Evolutionary conservation across 2,888 invertebrate genomes (phyloP), one percentile per base, ranked within the genome.

Genomic region (Acronicta leporina): DNA sequence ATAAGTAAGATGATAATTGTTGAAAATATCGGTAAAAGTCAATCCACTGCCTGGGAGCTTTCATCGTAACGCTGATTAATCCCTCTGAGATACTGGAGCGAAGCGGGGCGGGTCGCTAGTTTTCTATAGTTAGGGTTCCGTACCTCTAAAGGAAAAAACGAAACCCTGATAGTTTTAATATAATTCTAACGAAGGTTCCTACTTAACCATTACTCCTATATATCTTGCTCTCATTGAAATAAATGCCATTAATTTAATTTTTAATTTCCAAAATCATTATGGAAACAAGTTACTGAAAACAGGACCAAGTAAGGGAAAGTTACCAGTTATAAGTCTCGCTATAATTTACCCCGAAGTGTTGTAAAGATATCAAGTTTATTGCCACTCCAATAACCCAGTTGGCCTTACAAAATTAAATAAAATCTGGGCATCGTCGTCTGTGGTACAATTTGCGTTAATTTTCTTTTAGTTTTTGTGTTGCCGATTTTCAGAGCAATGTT

Each of bases 361-460:
- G n/a, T 73, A 49, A 63, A 63, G 33, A 63, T 54, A 60, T 51
- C 25, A 51, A 38, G 20, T 68, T 63, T 59, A 71, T 56, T 56
- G 42, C 13, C 41, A 35, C 14, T 44, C 40, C 5, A 54, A 47
- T 33, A 33, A 42, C 54, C 54, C 41, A 55, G 33, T 66, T 56
- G 14, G 30, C 52, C 0, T 51, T 30, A 48, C 61, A 56, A 33
- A 65, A 63, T 60, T 54, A 27, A 54, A 57, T 51, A 53, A 53
- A 55, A 45, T 47, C 51, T 59, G 54, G 52, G 66, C 57, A 52
- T 0, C 27, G n/a, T 11, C 27, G 41, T 35, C 51, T 60, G 54
- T 46, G 46, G 40, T 27, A 44, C 43, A 7, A 47, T 60, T 71
- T 45, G 56, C 53, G 60, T 50, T 59, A 40, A 58, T 59, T 60